Evolutionary conservation across 2,888 invertebrate species (phyloP), one percentile per base, ranked within the genome.

Genomic region (Zeuzera pyrina): DNA sequence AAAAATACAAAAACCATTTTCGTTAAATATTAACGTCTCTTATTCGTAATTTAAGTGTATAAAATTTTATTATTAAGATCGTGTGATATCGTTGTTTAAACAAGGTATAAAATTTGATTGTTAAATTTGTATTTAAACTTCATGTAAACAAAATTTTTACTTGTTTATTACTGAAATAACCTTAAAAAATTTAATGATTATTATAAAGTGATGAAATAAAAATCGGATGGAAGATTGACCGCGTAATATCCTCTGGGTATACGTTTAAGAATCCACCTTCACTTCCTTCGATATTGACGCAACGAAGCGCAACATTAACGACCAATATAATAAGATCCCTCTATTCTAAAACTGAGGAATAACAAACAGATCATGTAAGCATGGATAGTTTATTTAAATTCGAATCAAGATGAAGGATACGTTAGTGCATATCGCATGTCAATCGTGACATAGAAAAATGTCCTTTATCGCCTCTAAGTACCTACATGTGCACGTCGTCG

Each of bases 221-320:
- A 19, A 5, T 5, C 19, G 5, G 19, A 8, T 8, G 25, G 25
- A 25, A 11, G 25, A 25, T 12, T 26, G 23, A 39, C 39, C 31
- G 41, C 36, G 41, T 49, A 50, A 58, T 43, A 58, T 61, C 53
- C 52, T 53, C 38, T 36, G 41, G 36, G 38, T 39, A 42, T 35
- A 31, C 35, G 47, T 48, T 43, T n/a, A 53, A 57, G 49, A 51
- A 41, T 43, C 43, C 55, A 57, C 61, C 57, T 64, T 58, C 39
- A 47, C 50, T 66, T 70, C 64, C 64, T 57, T 43, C 34, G 44
- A 42, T 25, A 41, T 39, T 69, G 63, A 64, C 56, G 66, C 62
- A 67, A 66, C 38, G 36, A 22, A 6, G 3, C 34, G 32, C n/a
- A n/a, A n/a, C n/a, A n/a, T n/a, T 33, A 16, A 6, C 27, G 31